Conservation (phyloP, 2,797 vertebrate species). For the Girardinus metallicus region DNA sequence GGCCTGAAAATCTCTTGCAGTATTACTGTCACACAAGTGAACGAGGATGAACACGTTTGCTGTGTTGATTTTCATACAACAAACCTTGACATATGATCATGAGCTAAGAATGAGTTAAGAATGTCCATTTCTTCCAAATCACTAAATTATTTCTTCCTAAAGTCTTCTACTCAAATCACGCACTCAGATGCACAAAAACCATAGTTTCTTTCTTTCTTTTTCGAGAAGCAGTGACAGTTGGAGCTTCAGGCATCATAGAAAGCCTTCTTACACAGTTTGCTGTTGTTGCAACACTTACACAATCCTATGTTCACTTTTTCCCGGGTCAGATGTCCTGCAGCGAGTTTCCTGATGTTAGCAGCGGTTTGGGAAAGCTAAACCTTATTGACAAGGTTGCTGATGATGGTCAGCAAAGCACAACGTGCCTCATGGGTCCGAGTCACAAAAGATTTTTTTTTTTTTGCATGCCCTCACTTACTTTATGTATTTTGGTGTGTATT, state of each 20-base stretch:
- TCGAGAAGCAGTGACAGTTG: conserved; percentile 60
- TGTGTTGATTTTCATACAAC: conserved; percentile 35
- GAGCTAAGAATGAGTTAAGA: conserved; percentile 37
- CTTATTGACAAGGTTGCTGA: conserved; percentile 83
- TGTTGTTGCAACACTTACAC: conserved; percentile 31
- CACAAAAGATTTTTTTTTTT: conserved; percentile 12
- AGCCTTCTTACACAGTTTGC: conserved; percentile 49
- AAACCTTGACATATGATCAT: conserved; percentile 33
- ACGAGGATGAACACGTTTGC: conserved; percentile 30
- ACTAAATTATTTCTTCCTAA: no score
- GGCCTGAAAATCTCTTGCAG: conserved; percentile 72
- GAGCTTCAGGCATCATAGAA: conserved; percentile 52
- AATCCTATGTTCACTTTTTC: conserved; percentile 59
- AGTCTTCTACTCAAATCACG: neutral
- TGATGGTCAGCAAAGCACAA: conserved; percentile 57
- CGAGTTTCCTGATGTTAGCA: conserved; percentile 75
- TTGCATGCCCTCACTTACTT: neutral
- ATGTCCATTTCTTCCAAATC: conserved; percentile 23
- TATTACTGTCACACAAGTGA: conserved; percentile 69
- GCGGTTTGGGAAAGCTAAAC: conserved; percentile 72
- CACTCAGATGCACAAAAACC: conserved; percentile 5
- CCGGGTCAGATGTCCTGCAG: conserved; percentile 79
- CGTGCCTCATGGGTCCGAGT: conserved; percentile 44
- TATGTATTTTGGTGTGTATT: neutral
- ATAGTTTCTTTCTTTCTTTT: neutral